Percentiles rank a stretch among this genome's conserved stretches.
Conservation (phyloP, 2,888 invertebrate genomes). For the Ceramica pisi region DNA sequence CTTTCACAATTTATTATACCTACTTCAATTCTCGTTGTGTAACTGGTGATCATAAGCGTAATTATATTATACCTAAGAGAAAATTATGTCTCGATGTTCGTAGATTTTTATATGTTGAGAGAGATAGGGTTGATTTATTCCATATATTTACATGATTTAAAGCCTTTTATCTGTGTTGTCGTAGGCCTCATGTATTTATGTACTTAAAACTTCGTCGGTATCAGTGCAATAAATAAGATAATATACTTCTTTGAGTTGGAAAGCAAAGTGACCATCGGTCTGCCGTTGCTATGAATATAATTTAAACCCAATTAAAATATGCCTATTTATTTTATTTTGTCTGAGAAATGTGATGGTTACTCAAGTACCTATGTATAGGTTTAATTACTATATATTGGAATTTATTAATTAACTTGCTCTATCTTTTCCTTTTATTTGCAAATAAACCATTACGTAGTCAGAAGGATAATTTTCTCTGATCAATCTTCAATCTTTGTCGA, state of each 20-base stretch:
- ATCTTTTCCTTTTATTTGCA: no score
- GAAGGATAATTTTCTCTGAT: no score
- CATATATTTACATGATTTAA: constrained; percentile 42
- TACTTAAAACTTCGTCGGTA: constrained; percentile 20
- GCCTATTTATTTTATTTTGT: not conserved
- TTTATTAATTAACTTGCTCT: no score
- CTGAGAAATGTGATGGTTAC: not conserved
- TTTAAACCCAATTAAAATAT: constrained; percentile 22
- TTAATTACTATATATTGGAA: no score
- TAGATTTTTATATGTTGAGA: constrained; percentile 31
- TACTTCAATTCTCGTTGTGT: constrained; percentile 22
- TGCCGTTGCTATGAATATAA: not conserved
- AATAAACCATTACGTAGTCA: no score
- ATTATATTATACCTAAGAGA: constrained; percentile 23
- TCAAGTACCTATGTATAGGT: not conserved
- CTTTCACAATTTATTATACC: constrained; percentile 24
- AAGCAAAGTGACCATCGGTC: constrained; percentile 23
- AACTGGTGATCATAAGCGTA: constrained; percentile 28
- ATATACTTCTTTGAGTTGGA: constrained; percentile 14
- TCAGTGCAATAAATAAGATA: constrained; percentile 38
- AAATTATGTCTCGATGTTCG: constrained; percentile 29
- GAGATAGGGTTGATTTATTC: constrained; percentile 51
- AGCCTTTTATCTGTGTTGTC: constrained; percentile 12
- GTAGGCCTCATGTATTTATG: constrained; percentile 19
- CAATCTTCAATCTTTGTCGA: no score